These are phyloP conservation scores for Spatulosminthurus flaviceps DNA, from an alignment of 2,888 invertebrate genomes.

Conservation along the genomic window DNA sequence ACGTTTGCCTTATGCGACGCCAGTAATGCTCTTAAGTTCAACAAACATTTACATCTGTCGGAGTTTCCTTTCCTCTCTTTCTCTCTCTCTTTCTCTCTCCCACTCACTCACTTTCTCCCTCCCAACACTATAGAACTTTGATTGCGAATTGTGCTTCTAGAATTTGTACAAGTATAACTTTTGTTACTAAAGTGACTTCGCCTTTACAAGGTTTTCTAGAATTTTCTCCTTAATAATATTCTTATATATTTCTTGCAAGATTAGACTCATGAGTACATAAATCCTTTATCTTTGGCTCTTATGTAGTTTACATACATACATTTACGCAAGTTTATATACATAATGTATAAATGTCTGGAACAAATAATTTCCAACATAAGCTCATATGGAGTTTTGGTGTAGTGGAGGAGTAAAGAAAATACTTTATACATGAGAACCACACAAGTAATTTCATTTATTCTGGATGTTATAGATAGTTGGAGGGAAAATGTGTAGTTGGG, in stretches of 20 bases:
- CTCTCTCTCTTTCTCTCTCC: background rate
- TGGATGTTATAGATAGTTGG: background rate
- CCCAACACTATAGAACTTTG: background rate
- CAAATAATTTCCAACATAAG: too few species aligned
- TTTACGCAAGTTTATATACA: too few species aligned
- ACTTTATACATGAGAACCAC: constrained; percentile 1
- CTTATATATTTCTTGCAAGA: too few species aligned
- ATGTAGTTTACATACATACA: too few species aligned
- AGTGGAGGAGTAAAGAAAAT: too few species aligned
- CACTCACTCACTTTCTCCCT: background rate
- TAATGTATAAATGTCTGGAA: too few species aligned
- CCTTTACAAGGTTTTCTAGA: background rate
- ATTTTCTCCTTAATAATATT: too few species aligned
- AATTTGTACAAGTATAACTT: background rate
- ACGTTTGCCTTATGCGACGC: constrained; percentile 6
- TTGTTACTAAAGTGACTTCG: background rate
- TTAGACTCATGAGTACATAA: too few species aligned
- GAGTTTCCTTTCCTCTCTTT: background rate
- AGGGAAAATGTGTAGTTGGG: background rate
- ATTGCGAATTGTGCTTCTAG: background rate
- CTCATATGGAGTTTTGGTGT: too few species aligned
- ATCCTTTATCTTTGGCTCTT: too few species aligned
- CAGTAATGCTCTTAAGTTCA: constrained; percentile 12
- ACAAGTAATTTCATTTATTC: constrained; percentile 2
- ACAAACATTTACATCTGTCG: constrained; percentile 18